These are phyloP conservation scores for Tetramorium simillimum DNA, from an alignment of 1,140 invertebrate genomes.

Conservation along the genomic window DNA sequence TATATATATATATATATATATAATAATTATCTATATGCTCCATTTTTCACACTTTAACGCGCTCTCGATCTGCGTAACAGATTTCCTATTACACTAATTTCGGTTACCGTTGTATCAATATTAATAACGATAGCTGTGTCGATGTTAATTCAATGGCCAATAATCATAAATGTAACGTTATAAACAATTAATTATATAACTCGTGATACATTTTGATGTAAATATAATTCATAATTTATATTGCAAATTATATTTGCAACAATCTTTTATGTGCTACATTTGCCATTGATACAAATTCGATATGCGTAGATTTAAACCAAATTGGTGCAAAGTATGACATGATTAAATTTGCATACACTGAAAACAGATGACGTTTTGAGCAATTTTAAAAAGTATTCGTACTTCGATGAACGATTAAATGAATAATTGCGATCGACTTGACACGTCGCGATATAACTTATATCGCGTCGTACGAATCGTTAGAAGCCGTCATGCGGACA, in stretches of 20 bases:
- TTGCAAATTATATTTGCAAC: neutral
- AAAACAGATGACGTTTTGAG: neutral
- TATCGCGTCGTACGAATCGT: neutral
- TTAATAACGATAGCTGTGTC: neutral
- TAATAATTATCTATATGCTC: neutral
- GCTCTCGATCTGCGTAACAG: neutral
- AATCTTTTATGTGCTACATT: neutral
- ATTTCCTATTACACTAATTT: neutral
- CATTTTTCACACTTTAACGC: neutral
- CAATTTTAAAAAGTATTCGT: neutral
- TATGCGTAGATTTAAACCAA: neutral
- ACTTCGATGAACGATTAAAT: neutral
- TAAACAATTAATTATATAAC: slow-evolving; percentile 1
- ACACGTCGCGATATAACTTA: slow-evolving; percentile 12
- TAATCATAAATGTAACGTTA: slow-evolving; percentile 5
- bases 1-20: too few relatives aligned
- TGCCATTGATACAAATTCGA: neutral
- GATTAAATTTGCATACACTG: neutral
- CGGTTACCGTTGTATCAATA: neutral
- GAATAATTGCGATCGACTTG: neutral
- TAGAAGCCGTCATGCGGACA: neutral
- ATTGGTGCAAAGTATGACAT: neutral
- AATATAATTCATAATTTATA: slow-evolving; percentile 8
- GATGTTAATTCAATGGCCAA: neutral
- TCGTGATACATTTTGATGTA: neutral